Base-by-base conservation (phyloP, 2,797 vertebrate genomes). In the Etheostoma nigrum region DNA sequence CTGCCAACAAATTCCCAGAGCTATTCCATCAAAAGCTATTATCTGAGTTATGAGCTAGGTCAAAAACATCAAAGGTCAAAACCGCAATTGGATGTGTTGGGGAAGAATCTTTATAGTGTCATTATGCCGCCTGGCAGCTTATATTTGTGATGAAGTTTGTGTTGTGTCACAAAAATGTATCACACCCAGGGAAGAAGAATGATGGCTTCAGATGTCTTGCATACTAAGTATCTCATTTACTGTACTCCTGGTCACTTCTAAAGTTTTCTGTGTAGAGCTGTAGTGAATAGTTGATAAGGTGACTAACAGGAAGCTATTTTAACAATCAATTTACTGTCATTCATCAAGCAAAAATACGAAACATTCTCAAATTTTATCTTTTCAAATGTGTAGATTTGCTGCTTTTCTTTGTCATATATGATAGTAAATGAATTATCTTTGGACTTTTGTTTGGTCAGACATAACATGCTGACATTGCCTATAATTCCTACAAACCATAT, bases 61-160 rank as follows among this genome's bases (percentile, higher is more conserved):
- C 83, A 85, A 84, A 81, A 79, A 74, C 79, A 80, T 79, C 77
- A 86, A 78, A 88, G 86, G 85, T 90, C 84, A 87, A 57, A 76
- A 76, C 71, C 57, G 67, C 61, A 59, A 21, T 70, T 69, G 62
- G 21, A 51, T 74, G 79, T 72, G 73, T 76, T 73, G 61, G 49
- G 10, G 72, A 71, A 82, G 70, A 74, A 88, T 83, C 76, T 85
- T 90, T 82, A 89, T 82, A 77, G 81, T 86, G 71, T 81, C 79
- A 86, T 90, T 84, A 89, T 48, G 71, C 53, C 54, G 23, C 67
- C 71, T 82, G 86, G 82, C 82, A 86, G 85, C 33, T 92, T 88
- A 88, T 86, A 88, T 90, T 84, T 88, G 65, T 52, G 83, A 87
- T 86, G 79, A 88, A 86, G 74, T 47, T 76, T 75, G 65, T 79